Base-by-base conservation (phyloP, 1,140 invertebrate genomes). In the Drosophila tani region DNA sequence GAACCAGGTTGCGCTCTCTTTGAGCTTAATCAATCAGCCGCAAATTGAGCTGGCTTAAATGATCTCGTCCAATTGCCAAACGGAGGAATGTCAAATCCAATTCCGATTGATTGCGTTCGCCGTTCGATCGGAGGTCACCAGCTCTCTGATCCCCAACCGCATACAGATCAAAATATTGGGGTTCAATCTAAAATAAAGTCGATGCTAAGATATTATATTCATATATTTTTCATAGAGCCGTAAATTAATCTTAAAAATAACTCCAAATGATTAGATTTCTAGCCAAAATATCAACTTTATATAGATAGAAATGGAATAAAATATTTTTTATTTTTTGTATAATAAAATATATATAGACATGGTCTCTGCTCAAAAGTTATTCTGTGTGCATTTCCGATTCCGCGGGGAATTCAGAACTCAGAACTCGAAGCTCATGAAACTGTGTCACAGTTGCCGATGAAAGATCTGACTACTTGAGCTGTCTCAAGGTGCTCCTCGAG, bases 71-170 rank as follows among this genome's bases (percentile, higher is more conserved):
- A 90, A 84, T 86, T 73, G 70, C 70, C 70, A 60, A 73, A 73
- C 35, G 70, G 9, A 60, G 49, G 78, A 84, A 84, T 84, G 85
- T 82, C 85, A 90, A 90, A 90, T 81, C 69, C 75, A 82, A 90
- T 88, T 87, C 63, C 70, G 68, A 66, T 64, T 74, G 74, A 78
- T 78, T 67, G 64, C 64, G 14, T 47, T 67, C 64, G 43, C 32
- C 58, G 64, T 47, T 67, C 58, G 51, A 78, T 38, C 53, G 67
- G 67, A 73, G 70, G 70, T 73, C 68, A 51, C 9, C 29, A 32
- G 27, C 27, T 69, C 55, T 60, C n/a, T 47, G 35, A 56, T 56
- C 53, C 38, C 21, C 19, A 56, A n/a, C 35, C 53, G 53, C 53
- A 56, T 19, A 56, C 11, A 2, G 19, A n/a, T 11, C 14, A 14